phyloP scores from a whole-genome alignment of 2,888 invertebrate genomes.

The Eupithecia pulchellata region DNA sequence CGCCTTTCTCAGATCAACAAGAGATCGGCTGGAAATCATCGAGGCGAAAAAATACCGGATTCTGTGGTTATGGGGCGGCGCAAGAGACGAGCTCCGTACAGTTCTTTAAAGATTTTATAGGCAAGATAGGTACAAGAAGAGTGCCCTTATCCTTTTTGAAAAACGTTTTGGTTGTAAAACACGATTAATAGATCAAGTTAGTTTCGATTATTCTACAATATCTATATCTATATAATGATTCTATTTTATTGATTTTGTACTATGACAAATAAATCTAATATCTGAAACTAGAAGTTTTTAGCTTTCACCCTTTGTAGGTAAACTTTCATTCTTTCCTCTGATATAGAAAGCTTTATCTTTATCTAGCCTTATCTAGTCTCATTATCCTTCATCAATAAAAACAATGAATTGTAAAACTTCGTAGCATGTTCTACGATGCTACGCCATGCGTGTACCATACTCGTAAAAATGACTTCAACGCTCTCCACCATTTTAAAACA shows the following conservation, averaged over 20 bases:
- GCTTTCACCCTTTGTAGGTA: too few relatives aligned
- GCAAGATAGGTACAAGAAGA: too few relatives aligned
- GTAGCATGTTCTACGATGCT: not conserved
- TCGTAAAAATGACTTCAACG: too few relatives aligned
- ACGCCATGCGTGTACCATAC: not conserved
- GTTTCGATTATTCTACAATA: too few relatives aligned
- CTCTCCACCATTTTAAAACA: not conserved
- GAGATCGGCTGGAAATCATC: constrained; percentile 79
- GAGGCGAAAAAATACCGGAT: constrained; percentile 75
- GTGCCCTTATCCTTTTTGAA: not conserved
- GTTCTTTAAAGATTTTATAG: not conserved
- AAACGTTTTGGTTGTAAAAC: too few relatives aligned
- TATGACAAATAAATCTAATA: too few relatives aligned
- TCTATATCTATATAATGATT: too few relatives aligned
- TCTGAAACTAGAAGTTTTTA: too few relatives aligned
- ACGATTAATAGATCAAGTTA: too few relatives aligned
- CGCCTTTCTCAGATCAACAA: constrained; percentile 80
- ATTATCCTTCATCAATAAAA: not conserved
- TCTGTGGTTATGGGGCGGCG: constrained; percentile 49
- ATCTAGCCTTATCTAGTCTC: too few relatives aligned
- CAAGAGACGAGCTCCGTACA: constrained; percentile 27
- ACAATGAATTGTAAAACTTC: not conserved
- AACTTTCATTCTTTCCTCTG: too few relatives aligned
- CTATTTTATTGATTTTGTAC: too few relatives aligned
- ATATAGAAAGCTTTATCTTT: not conserved